Percentiles rank a stretch among this genome's conserved stretches.
Evolutionary conservation across 2,888 invertebrate species (phyloP).

Genomic region (Parnassius mnemosyne): DNA sequence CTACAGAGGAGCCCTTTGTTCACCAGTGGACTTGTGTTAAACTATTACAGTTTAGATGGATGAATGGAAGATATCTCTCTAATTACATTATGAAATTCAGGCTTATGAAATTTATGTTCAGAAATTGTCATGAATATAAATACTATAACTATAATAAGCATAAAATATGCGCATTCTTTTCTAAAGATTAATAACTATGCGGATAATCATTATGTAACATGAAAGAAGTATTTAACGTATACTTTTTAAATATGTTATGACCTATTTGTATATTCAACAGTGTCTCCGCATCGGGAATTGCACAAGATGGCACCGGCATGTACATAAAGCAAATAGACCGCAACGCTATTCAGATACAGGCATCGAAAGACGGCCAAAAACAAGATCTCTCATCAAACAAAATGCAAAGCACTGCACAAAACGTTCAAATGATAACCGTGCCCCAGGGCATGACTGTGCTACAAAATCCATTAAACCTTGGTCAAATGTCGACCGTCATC

Average conservation of each 20-base stretch:
- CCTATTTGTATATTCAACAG: slow-evolving; percentile 37
- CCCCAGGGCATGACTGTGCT: slow-evolving; percentile 73
- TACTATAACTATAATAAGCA: no score
- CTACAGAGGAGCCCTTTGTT: no score
- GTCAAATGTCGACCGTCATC: slow-evolving; percentile 64
- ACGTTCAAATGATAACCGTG: slow-evolving; percentile 74
- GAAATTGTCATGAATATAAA: no score
- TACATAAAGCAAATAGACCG: slow-evolving; percentile 71
- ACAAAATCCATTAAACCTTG: slow-evolving; percentile 67
- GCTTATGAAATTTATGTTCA: no score
- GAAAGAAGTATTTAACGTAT: background rate
- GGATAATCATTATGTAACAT: background rate
- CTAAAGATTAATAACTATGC: no score
- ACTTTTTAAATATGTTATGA: background rate
- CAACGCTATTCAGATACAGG: slow-evolving; percentile 68
- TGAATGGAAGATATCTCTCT: no score
- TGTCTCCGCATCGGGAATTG: slow-evolving; percentile 58
- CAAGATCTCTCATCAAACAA: slow-evolving; percentile 59
- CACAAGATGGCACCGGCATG: slow-evolving; percentile 68
- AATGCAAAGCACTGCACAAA: slow-evolving; percentile 62
- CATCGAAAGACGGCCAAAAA: slow-evolving; percentile 64
- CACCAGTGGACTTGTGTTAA: no score
- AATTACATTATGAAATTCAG: no score
- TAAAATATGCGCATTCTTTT: no score
- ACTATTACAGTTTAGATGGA: no score